Percentiles rank a stretch among this genome's conserved stretches.
Conservation (phyloP, 1,140 invertebrate species). For the Anoplolepis gracilipes region DNA sequence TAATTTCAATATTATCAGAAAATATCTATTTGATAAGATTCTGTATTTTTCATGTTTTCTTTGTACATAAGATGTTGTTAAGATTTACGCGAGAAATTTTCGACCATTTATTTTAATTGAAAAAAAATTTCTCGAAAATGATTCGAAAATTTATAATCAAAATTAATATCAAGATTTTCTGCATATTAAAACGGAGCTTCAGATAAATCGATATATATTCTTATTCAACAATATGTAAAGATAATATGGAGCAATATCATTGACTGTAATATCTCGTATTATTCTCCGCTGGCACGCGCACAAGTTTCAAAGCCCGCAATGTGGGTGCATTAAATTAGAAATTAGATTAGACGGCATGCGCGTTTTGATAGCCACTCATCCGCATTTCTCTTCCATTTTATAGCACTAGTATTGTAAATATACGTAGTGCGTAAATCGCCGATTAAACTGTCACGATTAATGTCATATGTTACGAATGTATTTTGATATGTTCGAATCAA, state of each 20-base stretch:
- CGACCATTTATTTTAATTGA: background rate
- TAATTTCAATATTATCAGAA: background rate
- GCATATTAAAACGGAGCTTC: background rate
- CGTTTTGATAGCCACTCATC: constrained; percentile 71
- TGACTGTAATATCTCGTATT: background rate
- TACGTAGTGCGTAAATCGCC: background rate
- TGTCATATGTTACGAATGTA: background rate
- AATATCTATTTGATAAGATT: background rate
- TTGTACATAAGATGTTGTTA: background rate
- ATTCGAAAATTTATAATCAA: background rate
- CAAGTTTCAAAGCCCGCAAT: constrained; percentile 72
- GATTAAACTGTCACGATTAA: too few species aligned
- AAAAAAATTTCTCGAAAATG: background rate
- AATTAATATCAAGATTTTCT: constrained; percentile 5
- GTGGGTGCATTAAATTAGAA: constrained; percentile 78
- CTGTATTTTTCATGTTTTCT: background rate
- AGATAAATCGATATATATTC: background rate
- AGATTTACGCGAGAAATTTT: background rate
- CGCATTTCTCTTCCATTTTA: constrained; percentile 45
- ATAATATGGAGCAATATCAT: constrained; percentile 18
- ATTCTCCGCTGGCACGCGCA: constrained; percentile 49
- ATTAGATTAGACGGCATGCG: constrained; percentile 73
- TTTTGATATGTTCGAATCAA: constrained; percentile 4
- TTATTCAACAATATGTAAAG: constrained; percentile 6
- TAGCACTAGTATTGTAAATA: background rate